Conservation (phyloP, 2,888 invertebrate genomes). For the Arctia plantaginis region DNA sequence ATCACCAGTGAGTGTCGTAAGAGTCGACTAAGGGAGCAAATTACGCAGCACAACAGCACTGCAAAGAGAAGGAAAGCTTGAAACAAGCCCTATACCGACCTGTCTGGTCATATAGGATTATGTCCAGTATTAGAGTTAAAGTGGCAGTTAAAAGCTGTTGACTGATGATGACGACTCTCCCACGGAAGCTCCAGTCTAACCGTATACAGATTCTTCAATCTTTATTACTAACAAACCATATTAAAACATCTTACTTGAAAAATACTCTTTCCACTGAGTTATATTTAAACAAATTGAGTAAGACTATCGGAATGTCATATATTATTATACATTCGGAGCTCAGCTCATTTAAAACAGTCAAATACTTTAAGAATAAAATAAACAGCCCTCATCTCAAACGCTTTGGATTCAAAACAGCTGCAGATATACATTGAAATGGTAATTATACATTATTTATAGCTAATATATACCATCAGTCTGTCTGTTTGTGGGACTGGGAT, state of each 20-base stretch:
- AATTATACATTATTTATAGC: slow-evolving; percentile 64
- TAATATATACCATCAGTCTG: slow-evolving; percentile 72
- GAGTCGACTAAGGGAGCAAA: too few species aligned
- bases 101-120: too few species aligned
- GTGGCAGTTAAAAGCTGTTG: too few species aligned
- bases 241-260: not conserved
- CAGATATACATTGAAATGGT: slow-evolving; percentile 41
- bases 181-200: too few species aligned
- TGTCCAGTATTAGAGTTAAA: too few species aligned
- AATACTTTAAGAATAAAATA: slow-evolving; percentile 13
- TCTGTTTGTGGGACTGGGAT: slow-evolving; percentile 58
- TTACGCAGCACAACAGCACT: too few species aligned
- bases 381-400: slow-evolving; percentile 10
- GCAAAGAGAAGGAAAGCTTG: too few species aligned
- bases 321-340: slow-evolving; percentile 9
- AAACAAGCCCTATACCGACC: too few species aligned
- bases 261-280: not conserved
- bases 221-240: not conserved
- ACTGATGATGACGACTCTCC: too few species aligned
- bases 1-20: too few species aligned
- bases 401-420: slow-evolving; percentile 25
- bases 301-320: not conserved
- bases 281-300: not conserved
- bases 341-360: slow-evolving; percentile 5
- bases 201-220: not conserved